Conservation (phyloP, 2,888 invertebrate genomes). For the Odontomyia ornata region DNA sequence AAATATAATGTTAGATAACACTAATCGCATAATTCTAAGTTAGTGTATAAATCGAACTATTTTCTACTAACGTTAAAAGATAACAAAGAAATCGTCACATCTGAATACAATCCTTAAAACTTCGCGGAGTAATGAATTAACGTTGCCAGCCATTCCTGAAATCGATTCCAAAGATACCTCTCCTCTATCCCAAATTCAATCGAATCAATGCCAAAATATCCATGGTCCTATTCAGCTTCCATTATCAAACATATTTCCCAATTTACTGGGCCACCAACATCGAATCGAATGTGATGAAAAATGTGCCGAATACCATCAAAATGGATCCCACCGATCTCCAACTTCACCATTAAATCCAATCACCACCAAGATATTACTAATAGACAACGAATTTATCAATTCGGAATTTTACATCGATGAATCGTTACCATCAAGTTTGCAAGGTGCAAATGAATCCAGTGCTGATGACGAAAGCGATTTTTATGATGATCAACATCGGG, state of each 20-base stretch:
- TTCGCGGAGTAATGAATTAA: slow-evolving; percentile 46
- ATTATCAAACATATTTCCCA: slow-evolving; percentile 36
- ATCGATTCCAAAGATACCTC: slow-evolving; percentile 48
- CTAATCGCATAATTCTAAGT: neutral
- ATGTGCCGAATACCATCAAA: neutral
- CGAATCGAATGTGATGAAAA: neutral
- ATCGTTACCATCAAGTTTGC: slow-evolving; percentile 83
- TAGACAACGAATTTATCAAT: slow-evolving; percentile 73
- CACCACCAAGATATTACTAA: slow-evolving; percentile 46
- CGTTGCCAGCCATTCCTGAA: slow-evolving; percentile 53
- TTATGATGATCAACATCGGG: neutral
- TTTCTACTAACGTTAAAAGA: slow-evolving; percentile 37
- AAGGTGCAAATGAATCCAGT: slow-evolving; percentile 47
- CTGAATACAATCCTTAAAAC: slow-evolving; percentile 51
- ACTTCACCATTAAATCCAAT: slow-evolving; percentile 6
- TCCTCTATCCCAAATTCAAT: slow-evolving; percentile 10
- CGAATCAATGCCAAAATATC: slow-evolving; percentile 39
- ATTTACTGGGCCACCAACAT: slow-evolving; percentile 46
- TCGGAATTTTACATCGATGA: slow-evolving; percentile 90
- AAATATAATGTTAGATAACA: slow-evolving; percentile 31
- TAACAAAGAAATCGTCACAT: slow-evolving; percentile 65
- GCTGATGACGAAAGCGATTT: slow-evolving; percentile 23
- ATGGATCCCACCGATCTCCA: neutral
- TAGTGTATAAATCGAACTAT: slow-evolving; percentile 32
- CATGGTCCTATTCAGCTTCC: slow-evolving; percentile 43